Evolutionary conservation across 92 coral and sea anemone species (phyloP).

Genomic region (Blastomussa wellsi): DNA sequence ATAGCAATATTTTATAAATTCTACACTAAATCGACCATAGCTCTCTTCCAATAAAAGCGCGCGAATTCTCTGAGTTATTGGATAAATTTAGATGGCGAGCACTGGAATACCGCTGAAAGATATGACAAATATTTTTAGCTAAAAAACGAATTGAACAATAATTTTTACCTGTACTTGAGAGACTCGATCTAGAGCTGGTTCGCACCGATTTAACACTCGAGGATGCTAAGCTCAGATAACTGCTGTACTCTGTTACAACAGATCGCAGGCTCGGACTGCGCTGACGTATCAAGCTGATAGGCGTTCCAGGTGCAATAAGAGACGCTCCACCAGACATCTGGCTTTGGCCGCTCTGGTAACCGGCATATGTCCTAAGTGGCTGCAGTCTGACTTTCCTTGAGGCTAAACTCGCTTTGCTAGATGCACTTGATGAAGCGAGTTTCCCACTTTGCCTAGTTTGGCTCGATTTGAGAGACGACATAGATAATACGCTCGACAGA

Average conservation of each 20-base stretch:
- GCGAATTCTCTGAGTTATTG: no score
- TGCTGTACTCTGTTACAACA: constrained; percentile 66
- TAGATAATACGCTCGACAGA: constrained; percentile 26
- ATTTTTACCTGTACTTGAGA: constrained; percentile 43
- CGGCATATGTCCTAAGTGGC: constrained; percentile 49
- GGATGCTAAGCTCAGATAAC: constrained; percentile 55
- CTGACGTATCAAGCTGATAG: constrained; percentile 49
- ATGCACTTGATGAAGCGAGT: constrained; percentile 20
- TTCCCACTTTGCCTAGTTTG: background rate
- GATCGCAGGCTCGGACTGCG: constrained; percentile 68
- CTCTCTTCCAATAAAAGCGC: no score
- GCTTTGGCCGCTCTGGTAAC: constrained; percentile 50
- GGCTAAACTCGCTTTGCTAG: constrained; percentile 9
- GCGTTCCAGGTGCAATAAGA: constrained; percentile 61
- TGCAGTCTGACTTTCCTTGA: constrained; percentile 21
- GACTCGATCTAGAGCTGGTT: constrained; percentile 42
- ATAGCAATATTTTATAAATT: no score
- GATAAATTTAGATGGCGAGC: no score
- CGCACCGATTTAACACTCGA: constrained; percentile 41
- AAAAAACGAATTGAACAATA: background rate
- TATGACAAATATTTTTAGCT: background rate
- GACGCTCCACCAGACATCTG: constrained; percentile 47
- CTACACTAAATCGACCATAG: no score
- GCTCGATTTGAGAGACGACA: constrained; percentile 23
- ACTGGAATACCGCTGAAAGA: background rate